Evolutionary conservation across 2,888 invertebrate species (phyloP).

Genomic region (Rotaria socialis): DNA sequence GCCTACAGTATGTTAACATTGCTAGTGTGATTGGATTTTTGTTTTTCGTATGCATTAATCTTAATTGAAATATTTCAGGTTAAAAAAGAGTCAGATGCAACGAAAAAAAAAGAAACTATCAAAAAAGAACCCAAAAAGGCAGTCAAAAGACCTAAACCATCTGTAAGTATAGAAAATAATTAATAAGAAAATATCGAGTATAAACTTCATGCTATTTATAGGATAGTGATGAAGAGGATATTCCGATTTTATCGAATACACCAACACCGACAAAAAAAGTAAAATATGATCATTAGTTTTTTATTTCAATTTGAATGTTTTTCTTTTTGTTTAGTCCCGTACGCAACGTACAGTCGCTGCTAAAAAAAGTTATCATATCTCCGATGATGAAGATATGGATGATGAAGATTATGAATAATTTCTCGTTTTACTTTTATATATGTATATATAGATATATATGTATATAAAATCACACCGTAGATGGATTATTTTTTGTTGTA

Average conservation of each 20-base stretch:
- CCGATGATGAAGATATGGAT: constrained; percentile 34
- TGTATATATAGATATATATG: too few species aligned
- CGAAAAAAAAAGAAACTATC: constrained; percentile 38
- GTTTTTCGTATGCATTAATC: too few species aligned
- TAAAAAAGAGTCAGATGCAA: constrained; percentile 16
- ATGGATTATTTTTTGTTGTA: too few species aligned
- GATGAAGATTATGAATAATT: not conserved
- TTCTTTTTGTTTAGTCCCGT: not conserved
- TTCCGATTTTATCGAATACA: constrained; percentile 18
- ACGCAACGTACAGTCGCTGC: not conserved
- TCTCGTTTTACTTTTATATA: not conserved
- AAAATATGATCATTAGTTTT: not conserved
- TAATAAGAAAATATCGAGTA: not conserved
- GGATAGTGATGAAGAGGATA: constrained; percentile 38
- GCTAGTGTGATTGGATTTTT: not conserved
- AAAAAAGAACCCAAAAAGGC: constrained; percentile 31
- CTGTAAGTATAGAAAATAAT: not conserved
- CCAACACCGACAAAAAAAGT: not conserved
- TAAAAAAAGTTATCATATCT: not conserved
- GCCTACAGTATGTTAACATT: not conserved
- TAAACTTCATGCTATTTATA: too few species aligned
- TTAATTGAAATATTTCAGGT: not conserved
- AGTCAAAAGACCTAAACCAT: not conserved
- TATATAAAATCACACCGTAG: too few species aligned
- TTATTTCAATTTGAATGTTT: not conserved